A percentile compares a stretch with the other conserved stretches of the same genome.
These are phyloP conservation scores for Melanotaenia nigrans DNA, from an alignment of 2,797 vertebrate species.

Conservation along the genomic window DNA sequence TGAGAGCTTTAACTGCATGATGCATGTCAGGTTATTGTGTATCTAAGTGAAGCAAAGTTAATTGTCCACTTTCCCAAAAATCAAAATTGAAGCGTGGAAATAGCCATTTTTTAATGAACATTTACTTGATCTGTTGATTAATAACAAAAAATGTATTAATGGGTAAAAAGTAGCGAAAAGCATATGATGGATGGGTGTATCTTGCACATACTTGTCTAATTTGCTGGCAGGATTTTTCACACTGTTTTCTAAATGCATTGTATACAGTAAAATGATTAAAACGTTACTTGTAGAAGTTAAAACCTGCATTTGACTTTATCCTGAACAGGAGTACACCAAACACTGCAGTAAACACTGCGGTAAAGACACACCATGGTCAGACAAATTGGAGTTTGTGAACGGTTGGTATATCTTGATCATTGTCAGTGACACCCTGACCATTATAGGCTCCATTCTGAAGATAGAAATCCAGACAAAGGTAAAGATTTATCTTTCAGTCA, in stretches of 20 bases:
- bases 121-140: background rate
- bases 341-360: slow-evolving; percentile 81
- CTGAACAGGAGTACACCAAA: slow-evolving; percentile 85
- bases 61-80: background rate
- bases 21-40: background rate
- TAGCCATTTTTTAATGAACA: background rate
- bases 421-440: slow-evolving; percentile 88
- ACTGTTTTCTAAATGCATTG: background rate
- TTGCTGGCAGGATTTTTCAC: background rate
- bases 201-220: background rate
- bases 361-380: slow-evolving; percentile 85
- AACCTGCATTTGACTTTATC: background rate
- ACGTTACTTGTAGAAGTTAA: background rate
- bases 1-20: slow-evolving; percentile 2
- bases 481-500: background rate
- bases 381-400: slow-evolving; percentile 91
- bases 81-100: background rate
- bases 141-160: background rate
- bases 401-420: slow-evolving; percentile 96
- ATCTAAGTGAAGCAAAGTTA: background rate
- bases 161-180: background rate
- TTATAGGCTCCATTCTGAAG: slow-evolving; percentile 92
- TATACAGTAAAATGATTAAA: background rate
- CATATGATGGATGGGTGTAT: background rate
- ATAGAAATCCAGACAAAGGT: slow-evolving; percentile 95